Evolutionary conservation across 2,888 invertebrate genomes (phyloP).

Genomic region (Salticus scenicus): DNA sequence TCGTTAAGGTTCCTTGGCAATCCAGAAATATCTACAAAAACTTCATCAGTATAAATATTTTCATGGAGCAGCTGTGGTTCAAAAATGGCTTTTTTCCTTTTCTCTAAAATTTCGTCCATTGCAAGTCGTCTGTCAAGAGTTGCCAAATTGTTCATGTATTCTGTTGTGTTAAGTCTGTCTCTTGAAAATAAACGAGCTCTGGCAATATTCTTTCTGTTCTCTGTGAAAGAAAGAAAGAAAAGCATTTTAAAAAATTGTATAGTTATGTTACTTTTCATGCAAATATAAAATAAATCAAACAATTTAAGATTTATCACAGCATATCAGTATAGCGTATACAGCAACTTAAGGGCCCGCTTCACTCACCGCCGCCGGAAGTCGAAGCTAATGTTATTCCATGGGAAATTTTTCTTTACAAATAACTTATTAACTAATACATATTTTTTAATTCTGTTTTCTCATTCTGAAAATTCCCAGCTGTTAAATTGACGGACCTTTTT

Average conservation of each 20-base stretch:
- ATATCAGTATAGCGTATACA: too few relatives aligned
- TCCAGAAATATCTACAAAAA: conserved; percentile 63
- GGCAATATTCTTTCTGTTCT: conserved; percentile 22
- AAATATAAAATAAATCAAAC: too few relatives aligned
- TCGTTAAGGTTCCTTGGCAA: conserved; percentile 35
- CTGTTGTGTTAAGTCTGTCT: conserved; percentile 64
- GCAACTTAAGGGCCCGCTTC: too few relatives aligned
- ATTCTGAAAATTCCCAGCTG: too few relatives aligned
- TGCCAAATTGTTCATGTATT: conserved; percentile 68
- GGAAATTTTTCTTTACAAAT: too few relatives aligned
- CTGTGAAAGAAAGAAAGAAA: conserved; percentile 25
- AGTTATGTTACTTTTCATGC: too few relatives aligned
- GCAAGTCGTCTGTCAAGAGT: conserved; percentile 64
- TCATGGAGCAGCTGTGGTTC: conserved; percentile 54
- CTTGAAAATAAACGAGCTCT: conserved; percentile 62
- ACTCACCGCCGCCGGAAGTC: too few relatives aligned
- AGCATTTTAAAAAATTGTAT: neutral
- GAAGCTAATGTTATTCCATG: too few relatives aligned
- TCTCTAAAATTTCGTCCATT: conserved; percentile 68
- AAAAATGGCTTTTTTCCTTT: conserved; percentile 59
- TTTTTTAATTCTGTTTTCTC: too few relatives aligned
- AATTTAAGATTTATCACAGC: too few relatives aligned
- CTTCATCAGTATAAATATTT: conserved; percentile 57
- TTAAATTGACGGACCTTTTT: too few relatives aligned
- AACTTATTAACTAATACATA: too few relatives aligned